phyloP scores from a whole-genome alignment of 2,113 vertebrate genomes.

The Gila orcuttii region DNA sequence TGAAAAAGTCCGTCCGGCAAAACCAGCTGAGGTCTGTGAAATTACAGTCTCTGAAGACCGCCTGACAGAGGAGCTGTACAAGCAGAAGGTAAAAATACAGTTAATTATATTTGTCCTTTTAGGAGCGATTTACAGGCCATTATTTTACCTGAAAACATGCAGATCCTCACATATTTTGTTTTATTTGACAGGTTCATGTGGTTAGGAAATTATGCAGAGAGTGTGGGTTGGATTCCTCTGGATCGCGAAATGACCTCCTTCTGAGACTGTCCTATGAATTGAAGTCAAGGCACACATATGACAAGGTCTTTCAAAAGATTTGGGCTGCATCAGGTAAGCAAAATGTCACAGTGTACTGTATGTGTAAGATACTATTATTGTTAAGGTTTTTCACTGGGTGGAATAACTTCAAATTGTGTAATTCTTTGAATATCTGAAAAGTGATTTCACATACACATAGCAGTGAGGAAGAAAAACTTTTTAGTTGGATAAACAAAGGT shows the following conservation, averaged over 20 bases:
- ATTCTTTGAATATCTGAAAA: background rate
- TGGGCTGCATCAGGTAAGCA: background rate
- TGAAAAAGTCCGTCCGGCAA: background rate
- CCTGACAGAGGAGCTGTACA: constrained; percentile 8
- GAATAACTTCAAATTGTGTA: background rate
- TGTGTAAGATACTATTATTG: constrained; percentile 14
- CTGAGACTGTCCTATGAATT: constrained; percentile 5
- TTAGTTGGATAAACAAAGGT: background rate
- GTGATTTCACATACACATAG: background rate
- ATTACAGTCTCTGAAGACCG: background rate
- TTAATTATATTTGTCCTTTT: background rate
- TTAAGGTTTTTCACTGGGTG: background rate
- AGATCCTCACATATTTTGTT: background rate
- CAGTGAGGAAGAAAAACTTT: background rate
- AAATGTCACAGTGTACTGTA: constrained; percentile 4
- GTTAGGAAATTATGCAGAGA: constrained; percentile 14
- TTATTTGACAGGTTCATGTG: background rate
- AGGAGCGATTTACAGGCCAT: background rate
- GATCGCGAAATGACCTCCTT: constrained; percentile 3
- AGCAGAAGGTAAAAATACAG: background rate
- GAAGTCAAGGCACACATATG: constrained; percentile 13
- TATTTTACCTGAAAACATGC: constrained; percentile 4
- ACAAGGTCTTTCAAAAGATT: constrained; percentile 37
- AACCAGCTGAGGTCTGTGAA: too few species aligned
- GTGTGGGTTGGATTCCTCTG: constrained; percentile 20